A percentile compares a stretch with the other conserved stretches of the same genome.
These are phyloP conservation scores for Parauchenoglanis ngamensis DNA, from an alignment of 2,797 vertebrate genomes.

Conservation along the genomic window DNA sequence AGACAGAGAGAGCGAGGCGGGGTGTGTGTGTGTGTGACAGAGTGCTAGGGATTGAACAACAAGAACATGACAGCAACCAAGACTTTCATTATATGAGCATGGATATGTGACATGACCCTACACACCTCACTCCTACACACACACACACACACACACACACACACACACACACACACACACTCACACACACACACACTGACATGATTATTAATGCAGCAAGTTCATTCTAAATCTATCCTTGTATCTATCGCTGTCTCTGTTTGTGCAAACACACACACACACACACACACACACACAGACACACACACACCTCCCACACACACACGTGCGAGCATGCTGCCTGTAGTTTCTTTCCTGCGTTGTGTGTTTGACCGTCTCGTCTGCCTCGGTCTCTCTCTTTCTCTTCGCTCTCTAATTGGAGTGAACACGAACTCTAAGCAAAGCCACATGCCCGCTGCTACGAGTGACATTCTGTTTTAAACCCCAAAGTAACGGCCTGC, in stretches of 20 bases:
- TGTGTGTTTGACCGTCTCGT: slow-evolving; percentile 39
- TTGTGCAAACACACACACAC: background rate
- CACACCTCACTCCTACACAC: slow-evolving; percentile 26
- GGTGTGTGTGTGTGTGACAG: slow-evolving; percentile 64
- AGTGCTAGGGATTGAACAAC: slow-evolving; percentile 54
- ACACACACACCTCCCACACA: background rate
- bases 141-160: slow-evolving; percentile 44
- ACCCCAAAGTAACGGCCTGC: slow-evolving; percentile 65
- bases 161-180: slow-evolving; percentile 6
- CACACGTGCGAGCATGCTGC: background rate
- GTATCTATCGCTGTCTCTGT: no score
- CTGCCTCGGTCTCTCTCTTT: slow-evolving; percentile 25
- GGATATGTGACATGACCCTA: slow-evolving; percentile 26
- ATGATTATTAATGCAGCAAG: background rate
- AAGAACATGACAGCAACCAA: slow-evolving; percentile 89
- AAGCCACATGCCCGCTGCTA: slow-evolving; percentile 75
- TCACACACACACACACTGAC: background rate
- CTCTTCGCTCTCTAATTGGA: slow-evolving; percentile 56
- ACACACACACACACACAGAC: background rate
- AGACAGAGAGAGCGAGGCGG: slow-evolving; percentile 71
- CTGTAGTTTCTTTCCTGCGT: background rate
- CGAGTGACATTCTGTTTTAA: slow-evolving; percentile 79
- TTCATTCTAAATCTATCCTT: background rate
- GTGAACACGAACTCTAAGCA: slow-evolving; percentile 66
- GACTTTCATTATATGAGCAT: slow-evolving; percentile 81